Evolutionary conservation across 2,888 invertebrate species (phyloP), one percentile per base, ranked within the genome.

Genomic region (Phragmatobia fuliginosa): DNA sequence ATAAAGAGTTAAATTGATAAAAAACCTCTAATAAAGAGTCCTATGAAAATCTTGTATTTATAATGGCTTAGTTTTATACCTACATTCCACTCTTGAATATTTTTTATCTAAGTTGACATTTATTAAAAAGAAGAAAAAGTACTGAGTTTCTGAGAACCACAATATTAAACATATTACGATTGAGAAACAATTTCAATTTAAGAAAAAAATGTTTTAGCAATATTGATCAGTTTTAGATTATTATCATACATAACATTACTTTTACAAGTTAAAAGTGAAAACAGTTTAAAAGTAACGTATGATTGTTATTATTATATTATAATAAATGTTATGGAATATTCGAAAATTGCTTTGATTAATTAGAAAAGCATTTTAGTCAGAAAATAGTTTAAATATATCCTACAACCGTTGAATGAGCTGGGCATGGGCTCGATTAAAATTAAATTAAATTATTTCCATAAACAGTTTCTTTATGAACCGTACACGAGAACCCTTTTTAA

Each of bases 391-490:
- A 41, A 18, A 61, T 62, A 62, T 5, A 16, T 7, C 18, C n/a
- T 49, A 16, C 49, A 56, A 61, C 58, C 36, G 7, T 21, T 64
- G 61, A 38, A 52, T 45, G 18, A 32, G 60, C 73, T 75, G 78
- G 81, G 61, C 52, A 52, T 45, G 18, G 33, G 60, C 73, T 75
- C 78, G 81, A 82, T 80, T 78, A 74, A 82, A 77, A 75, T 77
- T 65, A 65, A 72, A 66, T 73, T 77, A 84, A 83, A 85, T 85
- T 84, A 83, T 84, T 84, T 81, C 77, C 76, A 77, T 83, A 80
- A 84, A 83, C 82, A 81, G 79, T 85, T 83, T 85, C 82, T 84
- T 89, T 83, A 86, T 77, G 71, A 81, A 73, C 82, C 79, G 76
- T 76, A 67, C 68, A 68, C 71, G 60, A 64, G 72, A 75, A 81